Evolutionary conservation across 2,888 invertebrate genomes (phyloP), one percentile per base, ranked within the genome.

Genomic region (Clistopyga incitator): DNA sequence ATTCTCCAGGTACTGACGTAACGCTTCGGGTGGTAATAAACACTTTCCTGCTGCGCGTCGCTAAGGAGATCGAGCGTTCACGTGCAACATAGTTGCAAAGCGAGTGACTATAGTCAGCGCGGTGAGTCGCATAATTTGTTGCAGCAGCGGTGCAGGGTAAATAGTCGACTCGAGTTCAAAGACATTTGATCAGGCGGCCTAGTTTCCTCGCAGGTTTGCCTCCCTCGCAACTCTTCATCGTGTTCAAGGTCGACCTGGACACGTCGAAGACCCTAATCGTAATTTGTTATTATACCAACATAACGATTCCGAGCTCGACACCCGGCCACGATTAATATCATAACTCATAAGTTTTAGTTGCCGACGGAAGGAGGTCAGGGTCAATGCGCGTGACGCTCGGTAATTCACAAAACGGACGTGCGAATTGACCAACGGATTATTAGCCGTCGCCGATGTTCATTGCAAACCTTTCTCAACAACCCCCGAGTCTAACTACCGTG

Each of bases 341-440:
- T 78, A 84, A 84, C 78, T 84, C 79, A 85, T 81, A 80, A 81
- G 47, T 84, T 89, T 87, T 87, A 85, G 86, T 87, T 84, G 80
- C 86, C 86, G 85, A 88, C 82, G 86, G 85, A 90, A 90, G 81
- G 89, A 85, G 89, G 89, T 88, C 89, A 90, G 84, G 89, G 89
- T 86, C 88, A 75, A 71, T 72, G 82, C 85, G 84, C 82, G 84
- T 81, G 52, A 64, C 59, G 76, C 45, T 79, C 76, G 86, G 84
- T 84, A 74, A 86, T 86, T 84, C 74, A 78, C 84, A 84, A 85
- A 87, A 86, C 84, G 84, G 86, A 84, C 76, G 84, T 77, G 72
- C 77, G 65, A 77, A 86, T 84, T 85, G 71, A 78, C 67, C 74
- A 15, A 71, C 67, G 50, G 47, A 50, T 81, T 71, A 71, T 67